Conservation (phyloP, 2,888 invertebrate genomes). For the Nephrotoma guestfalica region DNA sequence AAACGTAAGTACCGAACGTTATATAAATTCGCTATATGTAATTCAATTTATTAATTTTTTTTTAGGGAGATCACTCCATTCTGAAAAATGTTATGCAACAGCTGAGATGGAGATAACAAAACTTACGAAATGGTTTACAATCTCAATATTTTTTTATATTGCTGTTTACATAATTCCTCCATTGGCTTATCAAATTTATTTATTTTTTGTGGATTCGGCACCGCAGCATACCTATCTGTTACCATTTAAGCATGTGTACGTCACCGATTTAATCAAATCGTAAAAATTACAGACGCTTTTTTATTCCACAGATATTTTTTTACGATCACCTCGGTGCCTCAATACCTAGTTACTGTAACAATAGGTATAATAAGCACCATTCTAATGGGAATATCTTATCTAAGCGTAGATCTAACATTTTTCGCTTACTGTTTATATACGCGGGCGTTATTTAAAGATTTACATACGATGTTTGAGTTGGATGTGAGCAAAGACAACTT, state of each 20-base stretch:
- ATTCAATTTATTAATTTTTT: not conserved
- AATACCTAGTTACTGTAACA: not conserved
- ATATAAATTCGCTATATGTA: too few relatives aligned
- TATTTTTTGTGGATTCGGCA: not conserved
- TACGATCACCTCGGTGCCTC: not conserved
- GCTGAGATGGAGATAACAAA: not conserved
- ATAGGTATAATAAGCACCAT: not conserved
- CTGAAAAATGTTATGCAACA: not conserved
- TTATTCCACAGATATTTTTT: not conserved
- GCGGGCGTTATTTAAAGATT: not conserved
- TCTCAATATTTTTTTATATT: not conserved
- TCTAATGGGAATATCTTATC: not conserved
- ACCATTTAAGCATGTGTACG: not conserved
- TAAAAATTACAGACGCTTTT: not conserved
- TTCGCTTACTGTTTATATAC: not conserved
- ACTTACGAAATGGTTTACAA: not conserved
- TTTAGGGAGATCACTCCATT: not conserved
- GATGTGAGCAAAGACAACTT: not conserved
- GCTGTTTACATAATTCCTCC: not conserved
- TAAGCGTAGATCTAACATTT: not conserved
- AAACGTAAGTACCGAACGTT: not conserved
- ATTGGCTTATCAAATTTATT: not conserved
- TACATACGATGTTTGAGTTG: not conserved
- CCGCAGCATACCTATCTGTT: not conserved
- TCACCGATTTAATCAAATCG: not conserved